Percentiles rank a stretch among this genome's conserved stretches.
phyloP scores from a whole-genome alignment of 2,888 invertebrate species.

The Fragum sueziense region DNA sequence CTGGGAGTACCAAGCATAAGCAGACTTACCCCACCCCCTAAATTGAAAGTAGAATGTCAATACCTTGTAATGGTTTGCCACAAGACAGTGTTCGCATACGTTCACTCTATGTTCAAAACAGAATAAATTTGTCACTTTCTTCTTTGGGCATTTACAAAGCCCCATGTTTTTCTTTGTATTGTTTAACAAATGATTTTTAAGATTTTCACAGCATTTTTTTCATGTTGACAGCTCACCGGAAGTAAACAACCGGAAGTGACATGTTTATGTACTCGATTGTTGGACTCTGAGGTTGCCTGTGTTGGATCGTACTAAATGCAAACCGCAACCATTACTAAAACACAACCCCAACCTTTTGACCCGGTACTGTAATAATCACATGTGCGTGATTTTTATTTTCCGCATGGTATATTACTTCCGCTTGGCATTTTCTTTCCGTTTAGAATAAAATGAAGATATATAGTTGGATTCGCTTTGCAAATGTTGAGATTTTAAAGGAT shows the following conservation, averaged over 20 bases:
- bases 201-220: not conserved
- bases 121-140: slow-evolving; percentile 98
- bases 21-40: slow-evolving; percentile 40
- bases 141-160: slow-evolving; percentile 98
- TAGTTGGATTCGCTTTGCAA: too few relatives aligned
- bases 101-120: slow-evolving; percentile 99
- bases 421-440: too few relatives aligned
- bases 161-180: slow-evolving; percentile 88
- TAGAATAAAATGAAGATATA: too few relatives aligned
- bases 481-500: too few relatives aligned
- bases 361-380: too few relatives aligned
- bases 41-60: slow-evolving; percentile 27
- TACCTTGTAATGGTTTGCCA: slow-evolving; percentile 97
- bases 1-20: too few relatives aligned
- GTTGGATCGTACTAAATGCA: too few relatives aligned
- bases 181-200: not conserved
- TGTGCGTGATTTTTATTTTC: too few relatives aligned
- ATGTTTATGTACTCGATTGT: slow-evolving; percentile 20
- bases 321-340: too few relatives aligned
- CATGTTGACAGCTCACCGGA: slow-evolving; percentile 63
- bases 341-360: too few relatives aligned
- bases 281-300: too few relatives aligned
- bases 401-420: too few relatives aligned
- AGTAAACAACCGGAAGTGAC: slow-evolving; percentile 47
- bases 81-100: slow-evolving; percentile 99